Evolutionary conservation across 2,797 vertebrate genomes (phyloP).

Genomic region (Scomberomorus guttatus): DNA sequence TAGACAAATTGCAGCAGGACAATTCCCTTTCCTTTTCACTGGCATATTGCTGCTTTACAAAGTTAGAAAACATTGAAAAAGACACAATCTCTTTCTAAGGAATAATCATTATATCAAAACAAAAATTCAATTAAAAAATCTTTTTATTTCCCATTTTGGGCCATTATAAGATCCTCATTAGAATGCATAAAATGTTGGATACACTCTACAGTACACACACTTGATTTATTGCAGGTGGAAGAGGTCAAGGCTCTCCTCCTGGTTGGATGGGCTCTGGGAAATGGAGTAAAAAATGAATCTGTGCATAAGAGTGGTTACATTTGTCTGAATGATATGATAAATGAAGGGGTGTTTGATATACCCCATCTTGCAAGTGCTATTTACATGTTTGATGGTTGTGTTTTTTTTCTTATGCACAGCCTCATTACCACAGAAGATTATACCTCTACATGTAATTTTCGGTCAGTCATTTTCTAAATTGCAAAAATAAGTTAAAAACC

Average conservation of each 20-base stretch:
- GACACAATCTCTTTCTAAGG: neutral
- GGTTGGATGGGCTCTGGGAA: slow-evolving; percentile 50
- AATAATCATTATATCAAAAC: slow-evolving; percentile 15
- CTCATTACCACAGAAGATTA: neutral
- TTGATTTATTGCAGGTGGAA: slow-evolving; percentile 65
- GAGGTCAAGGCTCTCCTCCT: slow-evolving; percentile 44
- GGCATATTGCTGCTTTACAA: slow-evolving; percentile 28
- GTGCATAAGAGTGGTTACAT: slow-evolving; percentile 19
- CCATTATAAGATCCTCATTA: slow-evolving; percentile 8
- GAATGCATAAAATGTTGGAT: slow-evolving; percentile 17
- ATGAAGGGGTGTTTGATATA: slow-evolving; percentile 10
- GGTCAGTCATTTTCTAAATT: neutral
- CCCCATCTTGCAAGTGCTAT: neutral
- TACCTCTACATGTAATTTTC: neutral
- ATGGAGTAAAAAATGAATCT: slow-evolving; percentile 60
- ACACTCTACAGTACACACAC: slow-evolving; percentile 8
- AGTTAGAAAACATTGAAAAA: slow-evolving; percentile 36
- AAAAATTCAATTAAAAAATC: neutral
- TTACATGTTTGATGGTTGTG: slow-evolving; percentile 10
- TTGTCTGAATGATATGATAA: slow-evolving; percentile 22
- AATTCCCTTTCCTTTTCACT: slow-evolving; percentile 46
- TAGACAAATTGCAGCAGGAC: slow-evolving; percentile 69
- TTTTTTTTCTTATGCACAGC: slow-evolving; percentile 11
- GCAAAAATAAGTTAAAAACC: neutral
- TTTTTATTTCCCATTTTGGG: neutral